Evolutionary conservation across 2,797 vertebrate species (phyloP), one percentile per base, ranked within the genome.

Genomic region (Dicrostonyx torquatus): DNA sequence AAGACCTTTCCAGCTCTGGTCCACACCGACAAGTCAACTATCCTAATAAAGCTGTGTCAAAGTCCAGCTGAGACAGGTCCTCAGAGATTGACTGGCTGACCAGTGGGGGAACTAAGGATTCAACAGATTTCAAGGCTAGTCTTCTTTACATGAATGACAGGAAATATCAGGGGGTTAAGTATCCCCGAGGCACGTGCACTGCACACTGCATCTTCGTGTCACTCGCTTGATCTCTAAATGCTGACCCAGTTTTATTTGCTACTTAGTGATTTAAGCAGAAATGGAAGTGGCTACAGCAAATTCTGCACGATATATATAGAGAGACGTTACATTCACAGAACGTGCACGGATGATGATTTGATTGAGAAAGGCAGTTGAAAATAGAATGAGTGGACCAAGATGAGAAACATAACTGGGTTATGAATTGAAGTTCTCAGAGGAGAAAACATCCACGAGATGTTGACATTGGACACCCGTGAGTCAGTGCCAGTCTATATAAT

Each of bases 211-310:
- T 75, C 12, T 5, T 6, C 24, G 5, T 17, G 4, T 31, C 50
- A 83, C 34, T 50, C 29, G 75, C 78, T 92, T 77, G 48, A 78
- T 64, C 66, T 29, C 31, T 43, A 2, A 70, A 75, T 95, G 17
- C 89, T 87, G 80, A 85, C 18, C 26, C 55, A 75, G 29, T 66
- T 70, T 96, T 93, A 92, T 90, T 96, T 91, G 79, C 77, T 76
- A 92, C 55, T 91, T 80, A 80, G 82, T 92, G 20, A 29, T 64
- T 64, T 48, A 87, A 93, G 79, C 6, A 90, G 31, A 92, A 96
- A 48, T 76, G 40, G 78, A 82, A 91, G 34, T 70, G 29, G 9
- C n/a, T n/a, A n/a, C 50, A 87, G n/a, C 17, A 87, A 55, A 76
- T 70, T 92, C 31, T 55, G 34, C 7, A 4, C 60, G 45, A 18